Conservation (phyloP, 2,888 invertebrate species). For the Seira ritae region DNA sequence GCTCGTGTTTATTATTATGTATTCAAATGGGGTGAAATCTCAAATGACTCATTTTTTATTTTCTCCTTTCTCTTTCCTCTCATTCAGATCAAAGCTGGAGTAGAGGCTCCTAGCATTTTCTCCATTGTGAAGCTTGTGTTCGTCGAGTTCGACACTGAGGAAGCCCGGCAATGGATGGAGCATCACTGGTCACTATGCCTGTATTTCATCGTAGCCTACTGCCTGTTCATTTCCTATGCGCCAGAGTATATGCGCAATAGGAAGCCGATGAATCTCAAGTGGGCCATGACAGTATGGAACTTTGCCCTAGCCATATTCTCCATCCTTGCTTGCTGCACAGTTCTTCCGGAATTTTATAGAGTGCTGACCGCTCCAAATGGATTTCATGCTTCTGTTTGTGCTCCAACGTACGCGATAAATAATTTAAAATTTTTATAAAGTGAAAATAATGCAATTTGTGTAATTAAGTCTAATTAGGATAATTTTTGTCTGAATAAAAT, state of each 20-base stretch:
- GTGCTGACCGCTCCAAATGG: slow-evolving; percentile 89
- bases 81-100: slow-evolving; percentile 43
- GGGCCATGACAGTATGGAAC: slow-evolving; percentile 94
- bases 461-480: too few species aligned
- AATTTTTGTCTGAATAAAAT: too few species aligned
- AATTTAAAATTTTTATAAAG: neutral
- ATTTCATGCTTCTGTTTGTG: slow-evolving; percentile 96
- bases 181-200: slow-evolving; percentile 96
- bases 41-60: too few species aligned
- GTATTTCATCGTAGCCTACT: slow-evolving; percentile 92
- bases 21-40: too few species aligned
- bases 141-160: slow-evolving; percentile 88
- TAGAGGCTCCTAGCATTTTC: slow-evolving; percentile 38
- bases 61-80: neutral
- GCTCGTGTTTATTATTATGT: too few species aligned
- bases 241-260: slow-evolving; percentile 96
- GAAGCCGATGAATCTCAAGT: slow-evolving; percentile 91
- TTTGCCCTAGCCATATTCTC: slow-evolving; percentile 94
- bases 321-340: slow-evolving; percentile 92
- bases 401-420: slow-evolving; percentile 83
- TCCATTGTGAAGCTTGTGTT: slow-evolving; percentile 53
- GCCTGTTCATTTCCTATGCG: slow-evolving; percentile 95
- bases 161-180: slow-evolving; percentile 95
- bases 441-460: neutral
- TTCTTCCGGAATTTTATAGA: slow-evolving; percentile 91